Evolutionary conservation across 2,888 invertebrate genomes (phyloP).

Genomic region (Caenorhabditis virilis): DNA sequence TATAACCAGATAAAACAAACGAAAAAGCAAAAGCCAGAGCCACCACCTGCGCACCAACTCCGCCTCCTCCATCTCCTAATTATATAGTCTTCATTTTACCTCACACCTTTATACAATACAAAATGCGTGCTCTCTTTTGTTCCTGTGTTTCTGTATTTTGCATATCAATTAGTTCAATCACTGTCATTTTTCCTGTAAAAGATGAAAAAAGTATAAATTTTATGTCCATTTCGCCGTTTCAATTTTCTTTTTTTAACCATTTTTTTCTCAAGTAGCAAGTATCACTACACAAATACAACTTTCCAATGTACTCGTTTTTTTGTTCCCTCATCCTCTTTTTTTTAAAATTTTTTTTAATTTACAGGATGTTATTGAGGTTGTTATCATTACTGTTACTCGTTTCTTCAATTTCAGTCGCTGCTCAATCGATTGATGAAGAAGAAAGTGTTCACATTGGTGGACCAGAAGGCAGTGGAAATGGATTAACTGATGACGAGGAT

Average conservation of each 20-base stretch:
- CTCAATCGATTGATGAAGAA: conserved; percentile 48
- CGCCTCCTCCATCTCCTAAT: background rate
- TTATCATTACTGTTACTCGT: conserved; percentile 20
- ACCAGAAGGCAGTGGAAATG: conserved; percentile 42
- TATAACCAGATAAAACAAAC: background rate
- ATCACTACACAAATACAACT: too few relatives aligned
- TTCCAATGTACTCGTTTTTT: background rate
- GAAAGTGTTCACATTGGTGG: conserved; percentile 38
- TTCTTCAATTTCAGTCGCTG: conserved; percentile 13
- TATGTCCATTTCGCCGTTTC: too few relatives aligned
- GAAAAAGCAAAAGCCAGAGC: background rate
- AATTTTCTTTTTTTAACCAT: too few relatives aligned
- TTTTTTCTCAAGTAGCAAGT: too few relatives aligned
- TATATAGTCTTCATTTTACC: background rate
- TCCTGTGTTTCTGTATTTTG: background rate
- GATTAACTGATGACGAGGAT: conserved; percentile 46
- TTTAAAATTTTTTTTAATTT: conserved; percentile 1
- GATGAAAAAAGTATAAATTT: too few relatives aligned
- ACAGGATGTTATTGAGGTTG: conserved; percentile 36
- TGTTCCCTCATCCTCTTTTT: background rate
- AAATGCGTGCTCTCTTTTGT: background rate
- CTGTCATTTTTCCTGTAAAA: too few relatives aligned
- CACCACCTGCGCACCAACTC: background rate
- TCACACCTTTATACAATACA: background rate
- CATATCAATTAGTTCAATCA: too few relatives aligned